Conservation (phyloP, 2,113 vertebrate species). For the Orcinus orca region DNA sequence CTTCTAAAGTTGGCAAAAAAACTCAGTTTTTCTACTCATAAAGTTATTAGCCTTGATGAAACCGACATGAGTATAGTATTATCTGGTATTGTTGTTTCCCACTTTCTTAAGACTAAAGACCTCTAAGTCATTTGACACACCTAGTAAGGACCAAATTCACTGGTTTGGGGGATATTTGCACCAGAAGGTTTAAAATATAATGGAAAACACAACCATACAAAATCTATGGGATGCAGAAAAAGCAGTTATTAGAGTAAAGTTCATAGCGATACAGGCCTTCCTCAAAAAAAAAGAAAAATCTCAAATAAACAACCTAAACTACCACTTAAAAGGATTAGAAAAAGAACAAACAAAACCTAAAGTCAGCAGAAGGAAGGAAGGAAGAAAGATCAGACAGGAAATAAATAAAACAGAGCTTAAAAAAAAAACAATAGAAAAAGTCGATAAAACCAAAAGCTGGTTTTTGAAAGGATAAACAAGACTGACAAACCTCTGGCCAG, state of each 20-base stretch:
- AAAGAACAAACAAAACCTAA: no score
- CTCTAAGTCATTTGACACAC: neutral
- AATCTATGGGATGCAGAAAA: neutral
- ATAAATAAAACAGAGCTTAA: neutral
- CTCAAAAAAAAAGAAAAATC: no score
- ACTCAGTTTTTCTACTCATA: neutral
- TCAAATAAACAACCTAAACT: no score
- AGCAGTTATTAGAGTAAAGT: neutral
- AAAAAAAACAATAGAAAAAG: neutral
- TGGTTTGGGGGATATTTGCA: neutral
- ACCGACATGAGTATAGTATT: neutral
- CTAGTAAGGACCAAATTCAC: neutral
- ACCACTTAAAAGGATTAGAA: no score
- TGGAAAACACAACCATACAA: neutral
- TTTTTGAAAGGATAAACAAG: neutral
- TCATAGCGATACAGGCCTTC: no score
- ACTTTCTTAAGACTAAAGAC: neutral
- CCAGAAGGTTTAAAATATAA: neutral
- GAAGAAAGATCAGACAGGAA: neutral
- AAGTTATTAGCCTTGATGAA: neutral
- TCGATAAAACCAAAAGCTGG: neutral
- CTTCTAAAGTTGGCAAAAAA: slow-evolving; percentile 20
- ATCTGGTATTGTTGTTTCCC: neutral
- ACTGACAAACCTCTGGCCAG: neutral
- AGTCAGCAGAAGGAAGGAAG: neutral